These are phyloP conservation scores for Axis porcinus DNA, from an alignment of 2,113 vertebrate species.

Conservation along the genomic window DNA sequence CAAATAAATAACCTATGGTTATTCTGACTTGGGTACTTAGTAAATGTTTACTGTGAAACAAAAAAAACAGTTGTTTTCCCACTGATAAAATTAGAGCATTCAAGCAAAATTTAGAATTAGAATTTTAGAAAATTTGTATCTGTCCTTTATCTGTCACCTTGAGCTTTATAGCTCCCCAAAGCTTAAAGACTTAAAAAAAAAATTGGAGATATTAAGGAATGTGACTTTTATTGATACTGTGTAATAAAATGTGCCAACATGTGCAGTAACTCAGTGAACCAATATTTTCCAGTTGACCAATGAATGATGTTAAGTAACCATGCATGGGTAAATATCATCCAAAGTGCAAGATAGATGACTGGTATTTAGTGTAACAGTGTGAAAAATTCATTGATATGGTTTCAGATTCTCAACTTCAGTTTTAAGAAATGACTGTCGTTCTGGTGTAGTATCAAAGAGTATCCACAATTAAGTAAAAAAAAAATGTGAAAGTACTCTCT, in stretches of 20 bases:
- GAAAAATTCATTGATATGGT: neutral
- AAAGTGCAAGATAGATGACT: neutral
- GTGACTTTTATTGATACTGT: neutral
- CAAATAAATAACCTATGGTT: neutral
- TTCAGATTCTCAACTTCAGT: neutral
- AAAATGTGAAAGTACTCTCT: neutral
- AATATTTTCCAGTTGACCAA: neutral
- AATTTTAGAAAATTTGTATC: neutral
- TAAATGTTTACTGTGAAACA: constrained; percentile 14
- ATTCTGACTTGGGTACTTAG: neutral
- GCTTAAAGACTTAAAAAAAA: neutral
- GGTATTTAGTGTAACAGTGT: neutral
- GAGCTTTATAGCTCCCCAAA: neutral
- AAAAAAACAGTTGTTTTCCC: neutral
- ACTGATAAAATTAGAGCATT: neutral
- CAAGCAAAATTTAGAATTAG: neutral
- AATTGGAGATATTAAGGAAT: neutral
- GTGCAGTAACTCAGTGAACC: neutral
- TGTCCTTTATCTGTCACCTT: neutral
- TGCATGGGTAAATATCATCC: neutral
- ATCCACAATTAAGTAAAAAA: neutral
- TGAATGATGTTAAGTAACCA: neutral
- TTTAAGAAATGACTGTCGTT: neutral
- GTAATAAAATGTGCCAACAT: neutral
- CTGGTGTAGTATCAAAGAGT: neutral